phyloP scores from a whole-genome alignment of 1,140 invertebrate genomes.

The Drosophila albomicans region DNA sequence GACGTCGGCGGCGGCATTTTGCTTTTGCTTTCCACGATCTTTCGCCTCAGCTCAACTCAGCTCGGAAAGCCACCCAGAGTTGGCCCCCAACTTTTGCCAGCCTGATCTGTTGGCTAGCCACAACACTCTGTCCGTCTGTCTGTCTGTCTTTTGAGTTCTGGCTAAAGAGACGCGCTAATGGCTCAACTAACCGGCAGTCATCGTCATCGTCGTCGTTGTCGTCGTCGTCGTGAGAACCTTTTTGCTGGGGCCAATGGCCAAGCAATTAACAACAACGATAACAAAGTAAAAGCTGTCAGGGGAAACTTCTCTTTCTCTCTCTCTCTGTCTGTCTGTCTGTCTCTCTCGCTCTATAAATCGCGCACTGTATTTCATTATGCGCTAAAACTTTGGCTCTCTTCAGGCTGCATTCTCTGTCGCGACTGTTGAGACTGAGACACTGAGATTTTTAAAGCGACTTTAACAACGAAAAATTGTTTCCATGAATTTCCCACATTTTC shows the following conservation, averaged over 20 bases:
- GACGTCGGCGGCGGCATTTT: not conserved
- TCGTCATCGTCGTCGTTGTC: not conserved
- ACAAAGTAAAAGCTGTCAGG: conserved; percentile 30
- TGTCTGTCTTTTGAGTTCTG: conserved; percentile 4
- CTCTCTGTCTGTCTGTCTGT: conserved; percentile 3
- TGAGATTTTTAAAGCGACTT: conserved; percentile 47
- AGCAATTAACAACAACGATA: conserved; percentile 59
- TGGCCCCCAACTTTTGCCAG: conserved; percentile 4
- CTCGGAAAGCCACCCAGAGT: conserved; percentile 33
- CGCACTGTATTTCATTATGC: conserved; percentile 50
- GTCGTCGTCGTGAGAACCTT: conserved; percentile 68
- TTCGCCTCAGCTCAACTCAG: not conserved
- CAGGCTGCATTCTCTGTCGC: conserved; percentile 11
- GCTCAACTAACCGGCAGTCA: conserved; percentile 43
- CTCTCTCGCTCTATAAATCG: conserved; percentile 42
- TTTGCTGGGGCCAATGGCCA: conserved; percentile 46
- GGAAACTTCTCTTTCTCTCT: conserved; percentile 6
- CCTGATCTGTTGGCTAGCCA: not conserved
- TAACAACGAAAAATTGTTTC: conserved; percentile 70
- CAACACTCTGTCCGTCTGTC: conserved; percentile 1
- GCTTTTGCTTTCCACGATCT: conserved; percentile 12
- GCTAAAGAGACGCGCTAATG: conserved; percentile 50
- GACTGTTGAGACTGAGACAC: conserved; percentile 1
- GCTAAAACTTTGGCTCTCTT: conserved; percentile 10
- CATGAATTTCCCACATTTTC: conserved; percentile 81